Base-by-base conservation (phyloP, 2,888 invertebrate species). In the Aleiodes leptofemur region DNA sequence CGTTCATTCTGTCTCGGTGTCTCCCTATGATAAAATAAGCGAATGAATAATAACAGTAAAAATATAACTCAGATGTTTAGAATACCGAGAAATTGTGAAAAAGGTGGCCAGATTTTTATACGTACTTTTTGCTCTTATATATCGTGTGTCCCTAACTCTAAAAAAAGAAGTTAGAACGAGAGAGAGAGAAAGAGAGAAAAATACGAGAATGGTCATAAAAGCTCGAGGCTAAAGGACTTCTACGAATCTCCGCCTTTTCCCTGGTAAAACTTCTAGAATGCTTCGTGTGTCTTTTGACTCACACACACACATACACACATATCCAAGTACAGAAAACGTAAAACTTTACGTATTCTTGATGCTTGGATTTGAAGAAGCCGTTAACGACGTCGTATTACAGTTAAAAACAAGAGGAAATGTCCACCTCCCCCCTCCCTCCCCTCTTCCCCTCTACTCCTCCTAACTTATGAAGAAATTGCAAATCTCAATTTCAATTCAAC, bases 181-280 rank as follows among this genome's bases (percentile, higher is more conserved):
- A 1, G 23, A 23, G 51, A 14, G 51, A n/a, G 51, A 51, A 51
- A 7, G 14, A 51, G 51, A 14, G 51, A 14, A 14, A 23, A 14
- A 14, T n/a, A 23, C 11, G 29, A 11, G 16, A 76, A 68, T 61
- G 79, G 79, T 77, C 81, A 79, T 82, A 81, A 83, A 83, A 80
- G 74, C 78, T 77, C 61, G 68, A 51, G 53, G 72, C 77, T 77
- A 76, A 81, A 81, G 80, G 82, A 77, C 78, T 85, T 84, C 85
- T 83, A 80, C 79, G 84, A 84, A 85, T 81, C 79, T 81, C 77
- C 77, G 77, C 73, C 78, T 82, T 76, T 78, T 76, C 68, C 59
- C 14, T 43, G 56, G 56, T 56, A 56, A 9, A 56, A n/a, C 59
- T 16, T 29, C 8, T 38, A 38, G 56, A 53, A 31, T 38, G 31